Evolutionary conservation across 2,888 invertebrate species (phyloP).

Genomic region (Dromius quadrimaculatus): DNA sequence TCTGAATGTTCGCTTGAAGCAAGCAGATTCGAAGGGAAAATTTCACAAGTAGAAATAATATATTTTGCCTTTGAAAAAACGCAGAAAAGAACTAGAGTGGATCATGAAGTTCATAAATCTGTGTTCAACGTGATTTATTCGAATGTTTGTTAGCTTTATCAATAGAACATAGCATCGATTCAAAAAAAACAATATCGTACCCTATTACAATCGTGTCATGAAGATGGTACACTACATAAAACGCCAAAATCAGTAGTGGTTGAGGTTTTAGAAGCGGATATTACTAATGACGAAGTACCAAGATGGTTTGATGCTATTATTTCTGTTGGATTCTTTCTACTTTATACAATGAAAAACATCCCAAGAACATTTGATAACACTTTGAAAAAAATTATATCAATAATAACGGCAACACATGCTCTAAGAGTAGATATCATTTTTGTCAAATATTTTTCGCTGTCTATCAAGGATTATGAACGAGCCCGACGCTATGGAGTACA

Average conservation of each 20-base stretch:
- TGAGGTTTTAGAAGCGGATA: conserved; percentile 49
- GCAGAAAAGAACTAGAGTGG: conserved; percentile 47
- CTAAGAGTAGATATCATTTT: conserved; percentile 30
- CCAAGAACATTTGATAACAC: conserved; percentile 56
- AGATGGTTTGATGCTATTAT: conserved; percentile 26
- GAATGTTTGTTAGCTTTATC: conserved; percentile 55
- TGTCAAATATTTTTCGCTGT: conserved; percentile 56
- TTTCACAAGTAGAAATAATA: conserved; percentile 49
- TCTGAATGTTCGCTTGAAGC: conserved; percentile 55
- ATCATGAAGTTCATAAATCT: conserved; percentile 56
- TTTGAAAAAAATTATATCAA: conserved; percentile 54
- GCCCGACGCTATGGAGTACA: conserved; percentile 53
- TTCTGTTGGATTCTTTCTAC: conserved; percentile 53
- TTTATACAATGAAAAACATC: conserved; percentile 42
- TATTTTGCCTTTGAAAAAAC: neutral
- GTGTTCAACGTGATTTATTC: conserved; percentile 56
- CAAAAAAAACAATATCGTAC: conserved; percentile 54
- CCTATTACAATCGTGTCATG: conserved; percentile 54
- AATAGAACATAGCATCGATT: conserved; percentile 52
- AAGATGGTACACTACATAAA: conserved; percentile 51
- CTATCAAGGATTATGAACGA: conserved; percentile 57
- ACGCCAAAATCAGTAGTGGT: conserved; percentile 58
- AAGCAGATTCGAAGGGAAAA: conserved; percentile 54
- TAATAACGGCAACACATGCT: neutral
- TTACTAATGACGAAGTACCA: neutral